Conservation (phyloP, 2,113 vertebrate genomes). For the Tursiops truncatus region DNA sequence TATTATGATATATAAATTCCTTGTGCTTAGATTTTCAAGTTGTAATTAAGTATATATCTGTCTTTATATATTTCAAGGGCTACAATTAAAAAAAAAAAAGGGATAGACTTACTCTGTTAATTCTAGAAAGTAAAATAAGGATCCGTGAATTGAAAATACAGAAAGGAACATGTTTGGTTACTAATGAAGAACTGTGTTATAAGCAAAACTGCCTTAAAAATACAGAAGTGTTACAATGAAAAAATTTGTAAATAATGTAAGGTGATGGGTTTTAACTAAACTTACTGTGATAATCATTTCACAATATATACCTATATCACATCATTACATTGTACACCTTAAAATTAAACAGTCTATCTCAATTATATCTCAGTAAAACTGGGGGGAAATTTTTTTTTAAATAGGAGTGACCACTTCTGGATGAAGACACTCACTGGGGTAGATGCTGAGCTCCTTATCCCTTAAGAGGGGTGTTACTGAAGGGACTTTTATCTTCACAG, state of each 20-base stretch:
- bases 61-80: slow-evolving; percentile 1
- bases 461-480: not conserved
- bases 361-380: not conserved
- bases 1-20: not conserved
- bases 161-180: not conserved
- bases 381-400: not conserved
- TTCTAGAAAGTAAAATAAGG: not conserved
- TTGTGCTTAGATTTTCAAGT: not conserved
- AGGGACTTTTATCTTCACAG: not conserved
- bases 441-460: not conserved
- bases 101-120: not conserved
- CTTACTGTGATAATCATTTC: not conserved
- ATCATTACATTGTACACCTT: not conserved
- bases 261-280: not conserved
- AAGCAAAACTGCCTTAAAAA: slow-evolving; percentile 1
- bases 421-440: not conserved
- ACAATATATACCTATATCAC: not conserved
- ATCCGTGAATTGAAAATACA: not conserved
- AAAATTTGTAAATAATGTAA: not conserved
- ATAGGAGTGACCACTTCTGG: not conserved
- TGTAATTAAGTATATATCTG: not conserved
- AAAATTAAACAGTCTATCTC: not conserved
- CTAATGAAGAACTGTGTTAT: not conserved
- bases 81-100: not conserved
- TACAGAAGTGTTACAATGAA: not conserved